Evolutionary conservation across 2,113 vertebrate species (phyloP), one percentile per base, ranked within the genome.

Genomic region (Etheostoma cragini): DNA sequence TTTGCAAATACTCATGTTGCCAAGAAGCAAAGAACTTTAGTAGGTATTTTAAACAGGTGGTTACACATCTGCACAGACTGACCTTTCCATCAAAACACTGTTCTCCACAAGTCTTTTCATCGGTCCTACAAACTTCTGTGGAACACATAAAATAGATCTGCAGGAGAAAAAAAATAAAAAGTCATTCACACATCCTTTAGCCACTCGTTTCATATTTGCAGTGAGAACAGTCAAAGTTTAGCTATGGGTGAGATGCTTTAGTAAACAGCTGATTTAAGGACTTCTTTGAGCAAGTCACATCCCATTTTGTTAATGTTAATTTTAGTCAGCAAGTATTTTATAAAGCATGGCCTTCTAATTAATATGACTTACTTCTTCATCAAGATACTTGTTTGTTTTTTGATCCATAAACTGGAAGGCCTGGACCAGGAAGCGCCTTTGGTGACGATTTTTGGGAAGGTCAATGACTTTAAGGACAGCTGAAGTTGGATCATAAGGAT

Each of bases 111-210:
- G 8, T 42, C 14, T 53, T 87, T 22, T 88, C 87, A 5, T 22
- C 0, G 5, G 88, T 60, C n/a, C 81, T 16, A 64, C 94, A 96
- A 75, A 96, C 89, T 50, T 94, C 93, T 21, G 91, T 33, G 2
- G 94, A 94, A 61, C 95, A 96, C 95, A 95, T 94, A 71, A 96
- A 96, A 82, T 92, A 92, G 64, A 96, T 95, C 95, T 95, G 80
- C 21, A 45, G 7, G 35, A 42, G 38, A 12, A 45, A 42, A 6
- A 47, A 33, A 15, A 17, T 15, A 24, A 21, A 60, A 8, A n/a
- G n/a, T n/a, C 12, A 21, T 13, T 52, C 3, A 21, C 21, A 14
- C 10, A 38, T 6, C 8, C 5, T 24, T 33, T 11, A 38, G 8
- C 38, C 38, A 38, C 8, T 38, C 38, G 10, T 38, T 38, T 10